Base-by-base conservation (phyloP, 1,140 invertebrate genomes). In the Saccostrea echinata region DNA sequence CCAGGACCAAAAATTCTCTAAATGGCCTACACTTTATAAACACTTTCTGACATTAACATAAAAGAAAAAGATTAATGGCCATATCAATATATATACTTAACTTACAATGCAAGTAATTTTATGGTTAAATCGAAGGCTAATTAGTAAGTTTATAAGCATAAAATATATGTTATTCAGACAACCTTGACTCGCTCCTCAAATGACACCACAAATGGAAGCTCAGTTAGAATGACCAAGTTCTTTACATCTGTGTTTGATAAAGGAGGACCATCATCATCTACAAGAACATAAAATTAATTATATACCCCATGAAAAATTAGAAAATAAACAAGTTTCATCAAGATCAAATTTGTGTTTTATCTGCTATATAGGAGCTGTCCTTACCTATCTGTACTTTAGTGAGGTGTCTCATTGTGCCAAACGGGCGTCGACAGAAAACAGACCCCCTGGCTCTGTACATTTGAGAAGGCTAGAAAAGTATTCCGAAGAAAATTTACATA, bases 121-220 rank as follows among this genome's bases (percentile, higher is more conserved):
- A 43, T 6, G 2, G 35, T 43, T 2, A 43, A 43, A 43, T 43
- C 35, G 2, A 43, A 3, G 35, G 6, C 35, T 43, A 43, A 43
- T 43, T 6, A 43, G 35, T 6, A 43, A 43, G 35, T 43, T 43
- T 43, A 2, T 43, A 43, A 43, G 6, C 35, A 43, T 43, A 57
- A 71, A 27, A 24, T 12, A 52, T 76, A 21, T 76, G 57, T 57
- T 84, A 30, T 84, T 30, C 4, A 18, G 86, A 87, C 89, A 85
- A 95, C 95, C 93, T 95, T 95, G 0, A 99, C 97, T 84, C 98
- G 96, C 91, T 98, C 97, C 86, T 97, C 97, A 93, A 99, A 99
- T 3, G 97, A 96, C 64, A 99, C 97, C 8, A 98, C 97, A 95
- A 99, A 99, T 0, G 98, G 98, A 88, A 99, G 96, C 94, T 99